phyloP scores from a whole-genome alignment of 2,888 invertebrate genomes.

The Latrodectus hesperus region DNA sequence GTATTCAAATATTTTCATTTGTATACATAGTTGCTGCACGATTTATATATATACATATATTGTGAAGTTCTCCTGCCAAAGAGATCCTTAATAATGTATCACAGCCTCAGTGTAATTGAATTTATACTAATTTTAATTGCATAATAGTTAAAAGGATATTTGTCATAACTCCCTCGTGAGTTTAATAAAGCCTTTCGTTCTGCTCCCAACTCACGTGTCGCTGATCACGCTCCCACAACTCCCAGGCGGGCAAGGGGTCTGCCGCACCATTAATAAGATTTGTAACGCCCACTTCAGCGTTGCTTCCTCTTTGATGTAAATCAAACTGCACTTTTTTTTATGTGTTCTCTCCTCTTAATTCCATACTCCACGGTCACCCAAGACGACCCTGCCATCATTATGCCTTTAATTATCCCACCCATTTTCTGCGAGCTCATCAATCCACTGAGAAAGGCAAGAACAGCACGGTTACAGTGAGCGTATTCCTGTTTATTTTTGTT shows the following conservation, averaged over 20 bases:
- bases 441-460: not conserved
- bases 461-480: not conserved
- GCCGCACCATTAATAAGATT: not conserved
- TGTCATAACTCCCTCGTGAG: too few relatives aligned
- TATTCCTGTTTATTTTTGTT: not conserved
- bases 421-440: constrained; percentile 2
- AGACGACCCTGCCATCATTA: constrained; percentile 2
- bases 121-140: too few relatives aligned
- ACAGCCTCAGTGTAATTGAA: too few relatives aligned
- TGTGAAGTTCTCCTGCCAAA: too few relatives aligned
- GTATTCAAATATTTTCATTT: too few relatives aligned
- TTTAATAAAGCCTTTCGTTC: too few relatives aligned
- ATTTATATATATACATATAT: too few relatives aligned
- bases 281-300: not conserved
- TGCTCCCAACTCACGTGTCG: too few relatives aligned
- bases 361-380: not conserved
- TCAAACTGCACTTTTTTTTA: not conserved
- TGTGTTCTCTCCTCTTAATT: not conserved
- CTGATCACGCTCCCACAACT: too few relatives aligned
- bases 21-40: too few relatives aligned
- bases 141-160: too few relatives aligned
- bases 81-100: too few relatives aligned
- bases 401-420: not conserved
- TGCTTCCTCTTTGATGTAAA: not conserved
- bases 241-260: not conserved